Conservation (phyloP, 2,888 invertebrate genomes). For the Lampropteryx suffumata region DNA sequence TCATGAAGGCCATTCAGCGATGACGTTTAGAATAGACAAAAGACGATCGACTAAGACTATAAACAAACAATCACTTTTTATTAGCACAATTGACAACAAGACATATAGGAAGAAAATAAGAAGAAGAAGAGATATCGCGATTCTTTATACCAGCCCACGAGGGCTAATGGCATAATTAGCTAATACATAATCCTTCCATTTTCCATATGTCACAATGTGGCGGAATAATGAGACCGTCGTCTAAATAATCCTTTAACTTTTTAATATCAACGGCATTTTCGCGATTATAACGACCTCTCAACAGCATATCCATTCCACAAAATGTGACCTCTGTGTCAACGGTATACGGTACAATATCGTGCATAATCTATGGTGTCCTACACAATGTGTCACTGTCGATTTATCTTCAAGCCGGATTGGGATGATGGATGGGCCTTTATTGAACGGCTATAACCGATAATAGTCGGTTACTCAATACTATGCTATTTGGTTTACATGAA, state of each 20-base stretch:
- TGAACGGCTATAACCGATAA: conserved; percentile 19
- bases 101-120: too few species aligned
- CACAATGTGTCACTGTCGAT: conserved; percentile 26
- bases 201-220: too few species aligned
- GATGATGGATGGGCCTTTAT: conserved; percentile 33
- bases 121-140: too few species aligned
- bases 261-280: conserved; percentile 8
- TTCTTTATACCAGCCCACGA: too few species aligned
- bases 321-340: conserved; percentile 3
- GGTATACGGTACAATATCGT: conserved; percentile 3
- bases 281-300: conserved; percentile 3
- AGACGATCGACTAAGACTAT: too few species aligned
- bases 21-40: too few species aligned
- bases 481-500: conserved; percentile 16
- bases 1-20: too few species aligned
- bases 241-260: neutral
- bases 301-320: neutral
- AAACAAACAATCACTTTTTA: too few species aligned
- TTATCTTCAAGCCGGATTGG: conserved; percentile 21
- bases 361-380: conserved; percentile 9
- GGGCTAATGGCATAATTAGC: too few species aligned
- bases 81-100: too few species aligned
- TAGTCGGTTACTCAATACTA: conserved; percentile 19
- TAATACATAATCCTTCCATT: too few species aligned
- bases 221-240: too few species aligned